Evolutionary conservation across 2,888 invertebrate genomes (phyloP), one percentile per base, ranked within the genome.

Genomic region (Drosophila affinis): DNA sequence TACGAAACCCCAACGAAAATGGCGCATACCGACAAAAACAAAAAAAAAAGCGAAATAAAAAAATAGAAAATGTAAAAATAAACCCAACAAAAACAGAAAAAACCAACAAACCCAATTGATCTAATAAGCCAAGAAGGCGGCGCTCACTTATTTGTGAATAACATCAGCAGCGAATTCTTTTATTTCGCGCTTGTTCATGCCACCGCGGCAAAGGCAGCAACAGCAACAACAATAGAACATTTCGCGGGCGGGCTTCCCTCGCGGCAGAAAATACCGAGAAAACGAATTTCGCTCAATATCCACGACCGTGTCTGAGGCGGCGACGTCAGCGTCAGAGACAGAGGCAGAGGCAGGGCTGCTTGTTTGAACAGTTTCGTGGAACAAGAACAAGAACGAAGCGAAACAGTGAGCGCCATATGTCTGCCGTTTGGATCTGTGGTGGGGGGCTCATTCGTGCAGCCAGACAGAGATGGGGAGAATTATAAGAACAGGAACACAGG

Each of bases 221-320:
- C 21, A 21, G 55, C 24, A 68, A 55, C 63, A 77, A 53, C 72
- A 75, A 81, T 72, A 75, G 81, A 68, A 71, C 72, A 65, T 69
- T 56, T 54, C 57, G 80, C 82, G 75, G 81, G 72, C 77, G 83
- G 86, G 83, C 80, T 86, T 83, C 76, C 86, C 83, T 80, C 74
- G 72, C 82, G 74, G 70, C 72, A 73, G 55, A 29, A 52, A 55
- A 56, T 61, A 68, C 69, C 24, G 55, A 56, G 60, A 72, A 73
- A 65, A 64, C 55, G 62, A 68, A 68, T 59, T 74, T 71, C 54
- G 71, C 71, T 63, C 62, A 46, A 39, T 39, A n/a, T 12, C 34
- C 34, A 6, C 39, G 12, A 39, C 39, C 39, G 29, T 52, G 32
- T 34, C 52, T 34, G 52, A 3, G 27, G 17, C n/a, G 29, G 29